A percentile compares a stretch with the other conserved stretches of the same genome.
Conservation (phyloP, 1,140 invertebrate species). For the Euura lappo region DNA sequence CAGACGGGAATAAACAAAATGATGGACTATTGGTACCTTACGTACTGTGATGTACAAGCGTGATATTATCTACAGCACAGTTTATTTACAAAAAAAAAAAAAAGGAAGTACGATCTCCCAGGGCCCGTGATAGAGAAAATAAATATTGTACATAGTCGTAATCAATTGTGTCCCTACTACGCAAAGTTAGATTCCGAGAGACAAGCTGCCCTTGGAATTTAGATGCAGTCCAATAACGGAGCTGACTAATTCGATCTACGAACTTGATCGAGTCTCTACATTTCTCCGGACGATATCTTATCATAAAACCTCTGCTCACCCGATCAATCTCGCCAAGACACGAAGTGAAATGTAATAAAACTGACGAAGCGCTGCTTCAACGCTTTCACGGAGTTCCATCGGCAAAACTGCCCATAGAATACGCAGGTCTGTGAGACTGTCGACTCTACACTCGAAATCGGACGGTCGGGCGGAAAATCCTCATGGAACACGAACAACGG, state of each 20-base stretch:
- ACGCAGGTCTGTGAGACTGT: too few relatives aligned
- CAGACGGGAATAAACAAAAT: not conserved
- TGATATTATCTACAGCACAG: not conserved
- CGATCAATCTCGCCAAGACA: not conserved
- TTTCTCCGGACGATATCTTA: not conserved
- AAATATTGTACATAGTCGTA: not conserved
- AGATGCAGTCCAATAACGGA: not conserved
- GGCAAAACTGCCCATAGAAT: too few relatives aligned
- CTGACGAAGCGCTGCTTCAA: not conserved
- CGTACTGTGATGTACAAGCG: not conserved
- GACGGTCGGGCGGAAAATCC: too few relatives aligned
- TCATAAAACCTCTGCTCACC: not conserved
- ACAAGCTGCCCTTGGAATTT: not conserved
- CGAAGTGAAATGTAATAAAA: not conserved
- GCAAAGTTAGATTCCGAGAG: not conserved
- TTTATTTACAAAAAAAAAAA: not conserved
- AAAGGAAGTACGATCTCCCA: not conserved
- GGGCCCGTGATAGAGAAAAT: not conserved
- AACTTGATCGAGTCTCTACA: too few relatives aligned
- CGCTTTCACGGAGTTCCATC: too few relatives aligned
- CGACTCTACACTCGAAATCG: too few relatives aligned
- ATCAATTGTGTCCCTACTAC: not conserved
- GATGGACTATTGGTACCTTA: not conserved
- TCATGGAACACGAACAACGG: too few relatives aligned
- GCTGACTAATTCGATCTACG: not conserved